These are phyloP conservation scores for Xyrichtys novacula DNA, from an alignment of 2,797 vertebrate species.

Conservation along the genomic window DNA sequence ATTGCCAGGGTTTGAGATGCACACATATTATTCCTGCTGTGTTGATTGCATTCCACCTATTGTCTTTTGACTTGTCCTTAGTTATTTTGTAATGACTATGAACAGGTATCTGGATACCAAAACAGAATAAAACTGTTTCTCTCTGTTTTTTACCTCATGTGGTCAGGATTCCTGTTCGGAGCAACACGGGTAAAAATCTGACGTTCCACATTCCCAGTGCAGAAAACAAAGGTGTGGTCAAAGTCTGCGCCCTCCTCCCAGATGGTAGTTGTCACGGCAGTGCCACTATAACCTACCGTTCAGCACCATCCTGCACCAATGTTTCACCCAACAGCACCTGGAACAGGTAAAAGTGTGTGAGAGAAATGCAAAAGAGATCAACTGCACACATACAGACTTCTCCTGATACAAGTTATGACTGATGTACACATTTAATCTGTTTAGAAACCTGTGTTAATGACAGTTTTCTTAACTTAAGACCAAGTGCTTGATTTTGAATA, in stretches of 20 bases:
- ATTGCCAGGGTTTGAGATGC: too few species aligned
- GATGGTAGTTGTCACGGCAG: conserved; percentile 82
- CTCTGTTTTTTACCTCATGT: background rate
- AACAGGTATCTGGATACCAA: too few species aligned
- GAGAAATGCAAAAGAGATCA: background rate
- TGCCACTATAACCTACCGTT: conserved; percentile 82
- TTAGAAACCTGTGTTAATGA: too few species aligned
- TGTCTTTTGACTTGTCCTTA: too few species aligned
- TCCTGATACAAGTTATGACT: too few species aligned
- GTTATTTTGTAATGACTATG: too few species aligned
- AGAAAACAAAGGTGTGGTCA: conserved; percentile 83
- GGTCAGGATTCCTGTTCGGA: conserved; percentile 85
- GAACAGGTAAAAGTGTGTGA: conserved; percentile 83
- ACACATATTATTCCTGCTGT: too few species aligned
- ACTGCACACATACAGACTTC: too few species aligned
- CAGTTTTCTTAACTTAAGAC: too few species aligned
- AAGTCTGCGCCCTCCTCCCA: conserved; percentile 84
- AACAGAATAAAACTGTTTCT: background rate
- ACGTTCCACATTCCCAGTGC: conserved; percentile 88
- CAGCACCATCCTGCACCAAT: conserved; percentile 83
- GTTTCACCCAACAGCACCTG: conserved; percentile 85
- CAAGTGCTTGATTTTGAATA: too few species aligned
- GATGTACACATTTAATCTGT: too few species aligned
- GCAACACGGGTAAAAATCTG: conserved; percentile 81
- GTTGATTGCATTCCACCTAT: too few species aligned